phyloP scores from a whole-genome alignment of 1,140 invertebrate species.

The Teleopsis dalmanni region DNA sequence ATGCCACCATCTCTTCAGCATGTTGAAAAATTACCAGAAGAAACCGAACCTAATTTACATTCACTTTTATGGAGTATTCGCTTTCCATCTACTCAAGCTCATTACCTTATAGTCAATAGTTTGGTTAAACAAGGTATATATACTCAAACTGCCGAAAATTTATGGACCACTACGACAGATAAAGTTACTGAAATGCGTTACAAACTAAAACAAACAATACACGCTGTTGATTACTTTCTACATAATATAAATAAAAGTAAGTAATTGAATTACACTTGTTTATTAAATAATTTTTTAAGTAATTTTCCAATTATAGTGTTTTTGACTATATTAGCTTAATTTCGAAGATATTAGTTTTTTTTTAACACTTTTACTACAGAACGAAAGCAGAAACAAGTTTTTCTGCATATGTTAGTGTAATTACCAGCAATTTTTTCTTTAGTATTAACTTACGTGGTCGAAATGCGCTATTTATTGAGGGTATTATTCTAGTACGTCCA shows the following conservation, averaged over 20 bases:
- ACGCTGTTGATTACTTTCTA: constrained; percentile 37
- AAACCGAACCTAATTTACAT: constrained; percentile 47
- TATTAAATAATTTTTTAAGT: not conserved
- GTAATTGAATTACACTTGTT: not conserved
- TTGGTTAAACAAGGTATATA: constrained; percentile 44
- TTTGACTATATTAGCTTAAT: no score
- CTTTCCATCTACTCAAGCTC: constrained; percentile 26
- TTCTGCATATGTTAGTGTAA: no score
- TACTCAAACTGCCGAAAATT: constrained; percentile 36
- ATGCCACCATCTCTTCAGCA: constrained; percentile 83
- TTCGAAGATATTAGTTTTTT: no score
- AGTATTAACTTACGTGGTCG: no score
- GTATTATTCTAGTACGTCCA: no score
- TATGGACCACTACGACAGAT: constrained; percentile 38
- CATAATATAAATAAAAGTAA: constrained; percentile 28
- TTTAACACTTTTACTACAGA: no score
- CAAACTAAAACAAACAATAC: constrained; percentile 32
- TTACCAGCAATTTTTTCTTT: no score
- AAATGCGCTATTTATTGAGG: no score
- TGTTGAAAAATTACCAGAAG: constrained; percentile 65
- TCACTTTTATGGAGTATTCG: constrained; percentile 49
- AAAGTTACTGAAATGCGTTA: constrained; percentile 33
- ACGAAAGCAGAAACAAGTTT: no score
- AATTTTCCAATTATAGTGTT: no score
- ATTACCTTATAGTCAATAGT: constrained; percentile 40